These are phyloP conservation scores for Diceros bicornis DNA, from an alignment of 2,797 vertebrate species.

Conservation along the genomic window DNA sequence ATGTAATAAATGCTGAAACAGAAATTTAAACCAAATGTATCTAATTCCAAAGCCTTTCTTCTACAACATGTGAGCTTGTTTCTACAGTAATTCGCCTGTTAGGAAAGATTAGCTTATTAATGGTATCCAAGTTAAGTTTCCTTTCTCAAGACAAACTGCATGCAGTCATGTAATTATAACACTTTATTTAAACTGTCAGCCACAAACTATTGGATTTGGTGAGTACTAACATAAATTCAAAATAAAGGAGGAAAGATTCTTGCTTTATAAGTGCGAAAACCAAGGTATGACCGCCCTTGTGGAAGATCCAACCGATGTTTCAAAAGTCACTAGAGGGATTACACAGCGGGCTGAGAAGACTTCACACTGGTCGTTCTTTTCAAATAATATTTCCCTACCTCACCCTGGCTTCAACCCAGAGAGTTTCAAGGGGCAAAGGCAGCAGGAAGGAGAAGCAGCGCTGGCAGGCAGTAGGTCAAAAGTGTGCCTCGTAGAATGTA, in stretches of 20 bases:
- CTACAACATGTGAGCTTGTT: not conserved
- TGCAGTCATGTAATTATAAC: not conserved
- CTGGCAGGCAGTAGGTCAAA: not conserved
- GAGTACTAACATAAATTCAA: conserved; percentile 22
- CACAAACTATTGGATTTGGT: not conserved
- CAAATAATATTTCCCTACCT: not conserved
- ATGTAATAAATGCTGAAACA: not conserved
- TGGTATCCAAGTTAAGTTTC: not conserved
- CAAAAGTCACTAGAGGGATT: not conserved
- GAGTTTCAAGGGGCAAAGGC: not conserved
- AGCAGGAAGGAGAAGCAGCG: not conserved
- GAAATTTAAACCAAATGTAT: conserved; percentile 22
- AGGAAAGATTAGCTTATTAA: not conserved
- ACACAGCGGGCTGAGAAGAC: not conserved
- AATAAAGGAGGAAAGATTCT: conserved; percentile 7
- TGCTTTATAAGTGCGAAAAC: not conserved
- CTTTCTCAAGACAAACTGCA: conserved; percentile 8
- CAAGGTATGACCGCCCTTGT: not conserved
- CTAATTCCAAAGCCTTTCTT: not conserved
- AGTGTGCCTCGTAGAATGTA: not conserved
- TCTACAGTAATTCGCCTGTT: not conserved
- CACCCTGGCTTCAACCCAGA: not conserved
- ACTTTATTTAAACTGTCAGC: not conserved
- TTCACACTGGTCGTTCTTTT: not conserved
- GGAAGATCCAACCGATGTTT: not conserved